These are phyloP conservation scores for Portunus trituberculatus DNA, from an alignment of 1,140 invertebrate genomes.

Conservation along the genomic window DNA sequence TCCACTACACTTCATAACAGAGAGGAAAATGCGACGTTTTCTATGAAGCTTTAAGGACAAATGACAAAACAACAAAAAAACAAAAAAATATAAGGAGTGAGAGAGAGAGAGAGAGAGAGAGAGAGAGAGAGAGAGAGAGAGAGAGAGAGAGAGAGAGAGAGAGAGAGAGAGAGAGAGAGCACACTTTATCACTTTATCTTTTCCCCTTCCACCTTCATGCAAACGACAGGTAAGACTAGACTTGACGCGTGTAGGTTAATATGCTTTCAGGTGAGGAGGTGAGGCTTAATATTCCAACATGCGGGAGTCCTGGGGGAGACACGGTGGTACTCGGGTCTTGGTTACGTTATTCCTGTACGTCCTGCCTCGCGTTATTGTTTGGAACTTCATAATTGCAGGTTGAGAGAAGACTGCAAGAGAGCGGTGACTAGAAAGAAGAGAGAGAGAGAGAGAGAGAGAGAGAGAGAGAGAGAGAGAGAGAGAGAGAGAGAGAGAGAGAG, in stretches of 20 bases:
- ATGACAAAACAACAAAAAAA: too few species aligned
- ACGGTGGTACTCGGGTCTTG: not conserved
- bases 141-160: constrained; percentile 20
- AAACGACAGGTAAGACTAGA: not conserved
- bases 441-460: too few species aligned
- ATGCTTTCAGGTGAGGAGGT: not conserved
- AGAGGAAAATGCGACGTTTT: too few species aligned
- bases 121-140: constrained; percentile 11
- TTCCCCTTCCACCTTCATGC: not conserved
- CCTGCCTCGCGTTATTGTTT: not conserved
- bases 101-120: not conserved
- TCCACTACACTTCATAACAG: too few species aligned
- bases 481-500: too few species aligned
- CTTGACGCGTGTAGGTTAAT: not conserved
- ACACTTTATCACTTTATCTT: not conserved
- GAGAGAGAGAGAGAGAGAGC: not conserved
- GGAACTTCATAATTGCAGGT: not conserved
- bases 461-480: too few species aligned
- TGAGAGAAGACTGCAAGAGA: not conserved
- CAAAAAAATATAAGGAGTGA: too few species aligned
- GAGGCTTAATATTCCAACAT: not conserved
- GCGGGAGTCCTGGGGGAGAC: not conserved
- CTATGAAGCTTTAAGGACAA: too few species aligned
- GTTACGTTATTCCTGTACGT: not conserved
- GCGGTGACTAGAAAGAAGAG: too few species aligned